A percentile compares a stretch with the other conserved stretches of the same genome.
Evolutionary conservation across 2,888 invertebrate genomes (phyloP).

Genomic region (Dicyrtoma fusca): DNA sequence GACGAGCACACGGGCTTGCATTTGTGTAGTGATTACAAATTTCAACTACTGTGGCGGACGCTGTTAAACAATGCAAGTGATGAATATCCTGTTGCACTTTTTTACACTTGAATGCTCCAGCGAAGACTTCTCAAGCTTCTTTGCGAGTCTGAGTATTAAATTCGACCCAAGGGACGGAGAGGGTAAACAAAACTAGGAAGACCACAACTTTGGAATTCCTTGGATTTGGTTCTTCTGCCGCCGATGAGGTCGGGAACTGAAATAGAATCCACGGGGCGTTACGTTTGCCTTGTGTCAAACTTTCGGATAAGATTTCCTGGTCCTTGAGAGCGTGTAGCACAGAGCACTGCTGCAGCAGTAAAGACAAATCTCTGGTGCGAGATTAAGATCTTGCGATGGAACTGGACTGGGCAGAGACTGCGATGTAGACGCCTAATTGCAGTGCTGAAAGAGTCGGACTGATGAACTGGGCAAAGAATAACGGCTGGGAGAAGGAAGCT

Average conservation of each 20-base stretch:
- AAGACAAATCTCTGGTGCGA: too few species aligned
- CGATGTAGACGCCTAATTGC: too few species aligned
- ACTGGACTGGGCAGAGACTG: too few species aligned
- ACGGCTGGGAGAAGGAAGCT: too few species aligned
- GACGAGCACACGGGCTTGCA: neutral
- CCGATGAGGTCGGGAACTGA: conserved; percentile 15
- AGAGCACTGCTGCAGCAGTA: too few species aligned
- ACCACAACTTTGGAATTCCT: neutral
- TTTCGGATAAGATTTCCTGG: conserved; percentile 25
- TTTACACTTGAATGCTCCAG: conserved; percentile 31
- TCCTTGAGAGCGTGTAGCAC: too few species aligned
- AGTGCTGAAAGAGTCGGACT: too few species aligned
- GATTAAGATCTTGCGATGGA: too few species aligned
- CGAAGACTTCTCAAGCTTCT: neutral
- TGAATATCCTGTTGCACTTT: conserved; percentile 28
- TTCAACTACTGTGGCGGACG: neutral
- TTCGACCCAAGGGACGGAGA: neutral
- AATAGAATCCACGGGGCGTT: conserved; percentile 34
- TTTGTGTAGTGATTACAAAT: neutral
- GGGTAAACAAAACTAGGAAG: neutral
- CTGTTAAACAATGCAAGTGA: neutral
- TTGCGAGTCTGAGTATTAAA: neutral
- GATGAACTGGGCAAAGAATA: too few species aligned
- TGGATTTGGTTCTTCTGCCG: neutral
- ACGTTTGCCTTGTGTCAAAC: conserved; percentile 37